Evolutionary conservation across 30 jellyfish, hydroid and myxozoan genomes (phyloP), one percentile per base, ranked within the genome.

Genomic region (Turritopsis dohrnii): DNA sequence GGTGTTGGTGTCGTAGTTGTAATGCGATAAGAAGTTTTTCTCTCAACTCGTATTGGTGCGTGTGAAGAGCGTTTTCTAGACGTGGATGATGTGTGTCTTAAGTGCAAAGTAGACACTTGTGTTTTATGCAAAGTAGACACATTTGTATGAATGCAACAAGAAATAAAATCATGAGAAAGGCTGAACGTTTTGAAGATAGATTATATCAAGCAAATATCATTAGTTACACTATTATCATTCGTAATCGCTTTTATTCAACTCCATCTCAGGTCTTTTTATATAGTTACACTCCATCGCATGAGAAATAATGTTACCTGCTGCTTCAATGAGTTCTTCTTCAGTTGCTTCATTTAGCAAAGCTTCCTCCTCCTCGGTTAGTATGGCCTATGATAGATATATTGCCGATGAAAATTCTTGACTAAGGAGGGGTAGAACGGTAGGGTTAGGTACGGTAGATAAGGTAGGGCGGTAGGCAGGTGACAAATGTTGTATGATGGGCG

Each of bases 271-370:
- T 28, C 69, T 13, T n/a, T 21, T 21, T 26, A n/a, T 69, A 69
- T 72, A 72, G 31, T 72, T 1, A 72, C 52, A 52, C 81, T 26
- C 22, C 81, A 72, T 72, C 81, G 20, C 23, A 72, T 52, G 52
- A 16, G 22, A n/a, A 18, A 16, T 28, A 16, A 18, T 9, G 27
- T 28, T 65, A 82, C 89, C 89, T 82, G 89, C 89, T 1, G 89
- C 89, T 52, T 82, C 89, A 24, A 82, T 82, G 52, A 82, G 83
- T 82, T 82, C 89, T 66, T 82, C 89, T 66, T 82, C 89, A 3
- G 89, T 82, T 18, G 89, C 89, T 28, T 66, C 81, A 21, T 82
- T 71, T 26, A 82, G 71, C 18, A 82, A 82, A 16, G 71, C 86
- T 71, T 82, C 89, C 71, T 82, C 89, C 27, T 82, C 89, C n/a